phyloP scores from a whole-genome alignment of 2,113 vertebrate species.

The Atlantisia rogersi region DNA sequence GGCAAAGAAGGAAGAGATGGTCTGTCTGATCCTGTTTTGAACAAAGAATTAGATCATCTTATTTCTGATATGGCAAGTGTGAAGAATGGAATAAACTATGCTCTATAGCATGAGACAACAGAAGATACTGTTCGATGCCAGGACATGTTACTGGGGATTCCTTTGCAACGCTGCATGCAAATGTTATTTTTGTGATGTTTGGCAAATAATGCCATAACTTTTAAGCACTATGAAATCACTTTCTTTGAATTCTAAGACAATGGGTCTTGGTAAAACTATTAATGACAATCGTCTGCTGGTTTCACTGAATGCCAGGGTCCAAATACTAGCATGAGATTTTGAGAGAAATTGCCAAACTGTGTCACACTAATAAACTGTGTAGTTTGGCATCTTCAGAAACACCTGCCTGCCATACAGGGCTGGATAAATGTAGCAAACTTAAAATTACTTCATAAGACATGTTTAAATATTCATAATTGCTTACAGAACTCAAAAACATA shows the following conservation, averaged over 20 bases:
- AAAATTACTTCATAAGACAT: constrained; percentile 60
- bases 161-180: background rate
- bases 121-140: background rate
- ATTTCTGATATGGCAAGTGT: constrained; percentile 28
- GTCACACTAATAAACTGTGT: constrained; percentile 25
- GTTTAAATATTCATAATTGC: constrained; percentile 72
- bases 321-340: background rate
- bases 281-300: background rate
- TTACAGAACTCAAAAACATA: constrained; percentile 72
- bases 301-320: constrained; percentile 6
- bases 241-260: background rate
- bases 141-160: background rate
- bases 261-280: background rate
- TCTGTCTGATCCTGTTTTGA: constrained; percentile 14
- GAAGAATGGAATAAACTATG: background rate
- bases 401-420: constrained; percentile 64
- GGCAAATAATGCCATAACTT: background rate
- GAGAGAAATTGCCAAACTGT: background rate
- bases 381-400: constrained; percentile 67
- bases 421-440: constrained; percentile 61
- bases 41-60: background rate
- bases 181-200: background rate
- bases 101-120: background rate
- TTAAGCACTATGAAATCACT: background rate
- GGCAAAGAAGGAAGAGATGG: constrained; percentile 3